Conservation (phyloP, 2,113 vertebrate species). For the Rhadina sibilatrix region DNA sequence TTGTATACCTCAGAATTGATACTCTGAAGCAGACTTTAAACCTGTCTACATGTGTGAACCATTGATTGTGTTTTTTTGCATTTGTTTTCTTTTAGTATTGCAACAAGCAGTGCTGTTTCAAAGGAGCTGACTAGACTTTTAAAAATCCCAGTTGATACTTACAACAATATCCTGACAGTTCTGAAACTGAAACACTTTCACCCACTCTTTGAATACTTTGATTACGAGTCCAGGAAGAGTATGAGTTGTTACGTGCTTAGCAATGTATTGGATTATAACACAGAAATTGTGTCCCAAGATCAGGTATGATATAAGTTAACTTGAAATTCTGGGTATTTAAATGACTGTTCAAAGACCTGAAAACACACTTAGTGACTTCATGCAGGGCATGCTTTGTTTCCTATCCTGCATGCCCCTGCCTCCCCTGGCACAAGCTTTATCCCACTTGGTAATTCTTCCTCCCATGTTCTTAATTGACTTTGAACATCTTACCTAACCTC, state of each 20-base stretch:
- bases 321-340: neutral
- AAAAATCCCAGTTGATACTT: slow-evolving; percentile 97
- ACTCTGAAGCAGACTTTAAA: neutral
- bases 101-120: slow-evolving; percentile 97
- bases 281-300: slow-evolving; percentile 92
- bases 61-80: neutral
- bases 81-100: slow-evolving; percentile 80
- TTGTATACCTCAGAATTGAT: neutral
- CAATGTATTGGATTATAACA: slow-evolving; percentile 95
- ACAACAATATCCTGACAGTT: slow-evolving; percentile 95
- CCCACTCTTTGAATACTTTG: slow-evolving; percentile 97
- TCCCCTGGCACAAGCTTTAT: neutral
- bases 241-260: slow-evolving; percentile 98
- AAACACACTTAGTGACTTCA: neutral
- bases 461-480: neutral
- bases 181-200: slow-evolving; percentile 96
- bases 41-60: neutral
- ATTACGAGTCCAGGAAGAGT: slow-evolving; percentile 96
- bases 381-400: neutral
- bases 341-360: neutral
- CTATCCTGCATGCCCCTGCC: neutral
- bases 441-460: neutral
- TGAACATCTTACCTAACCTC: neutral
- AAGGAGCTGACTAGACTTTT: slow-evolving; percentile 96
- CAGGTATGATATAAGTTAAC: slow-evolving; percentile 78